A percentile compares a stretch with the other conserved stretches of the same genome.
phyloP scores from a whole-genome alignment of 92 coral and sea anemone species.

The Montipora capitata region DNA sequence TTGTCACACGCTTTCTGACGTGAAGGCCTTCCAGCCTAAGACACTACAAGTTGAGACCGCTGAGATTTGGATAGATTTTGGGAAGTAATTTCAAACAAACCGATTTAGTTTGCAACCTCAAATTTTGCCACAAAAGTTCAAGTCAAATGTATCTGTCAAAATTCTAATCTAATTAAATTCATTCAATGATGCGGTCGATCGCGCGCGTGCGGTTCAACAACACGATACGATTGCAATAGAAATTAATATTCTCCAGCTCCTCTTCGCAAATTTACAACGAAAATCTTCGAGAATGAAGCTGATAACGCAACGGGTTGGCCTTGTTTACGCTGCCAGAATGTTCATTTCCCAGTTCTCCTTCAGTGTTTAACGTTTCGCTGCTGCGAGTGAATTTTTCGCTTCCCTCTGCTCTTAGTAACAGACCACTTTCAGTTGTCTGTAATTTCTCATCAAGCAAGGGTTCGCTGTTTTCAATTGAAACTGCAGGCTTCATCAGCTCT shows the following conservation, averaged over 20 bases:
- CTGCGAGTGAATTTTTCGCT: constrained; percentile 29
- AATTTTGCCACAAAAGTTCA: no score
- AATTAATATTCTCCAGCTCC: not conserved
- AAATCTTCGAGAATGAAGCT: constrained; percentile 46
- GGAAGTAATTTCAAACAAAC: no score
- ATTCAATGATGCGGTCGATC: no score
- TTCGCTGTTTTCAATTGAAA: constrained; percentile 6
- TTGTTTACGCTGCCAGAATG: constrained; percentile 17
- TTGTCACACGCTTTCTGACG: no score
- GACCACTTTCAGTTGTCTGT: not conserved
- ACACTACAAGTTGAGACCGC: no score
- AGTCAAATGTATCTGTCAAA: no score
- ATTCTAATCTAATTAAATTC: no score
- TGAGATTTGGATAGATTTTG: no score
- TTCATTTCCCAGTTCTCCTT: not conserved
- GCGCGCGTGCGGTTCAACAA: no score
- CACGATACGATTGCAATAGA: no score
- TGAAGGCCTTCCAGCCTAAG: no score
- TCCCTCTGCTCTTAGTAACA: constrained; percentile 11
- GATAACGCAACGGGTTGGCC: constrained; percentile 1
- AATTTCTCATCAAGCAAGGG: not conserved
- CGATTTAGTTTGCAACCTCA: no score
- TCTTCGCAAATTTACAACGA: constrained; percentile 2
- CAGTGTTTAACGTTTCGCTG: constrained; percentile 12
- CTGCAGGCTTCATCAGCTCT: not conserved